Base-by-base conservation (phyloP, 1,140 invertebrate genomes). In the Campodea augens region DNA sequence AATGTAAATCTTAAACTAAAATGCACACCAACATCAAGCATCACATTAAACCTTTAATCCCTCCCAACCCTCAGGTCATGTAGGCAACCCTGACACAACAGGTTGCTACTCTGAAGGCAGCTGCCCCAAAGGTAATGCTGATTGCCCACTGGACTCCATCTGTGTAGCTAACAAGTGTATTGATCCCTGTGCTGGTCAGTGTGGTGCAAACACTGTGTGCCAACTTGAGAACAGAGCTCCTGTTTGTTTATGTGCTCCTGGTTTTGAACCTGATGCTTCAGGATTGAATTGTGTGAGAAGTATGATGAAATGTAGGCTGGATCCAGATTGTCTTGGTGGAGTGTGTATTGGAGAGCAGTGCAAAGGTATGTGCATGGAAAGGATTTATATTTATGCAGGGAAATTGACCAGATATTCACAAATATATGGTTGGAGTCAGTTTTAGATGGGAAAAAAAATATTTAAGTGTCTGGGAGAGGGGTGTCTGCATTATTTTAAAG, bases 281-380 rank as follows among this genome's bases (percentile, higher is more conserved):
- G 68, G 73, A 47, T 70, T 75, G 43, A 78, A 77, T 1, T 92
- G 87, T 56, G 71, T 79, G 4, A 72, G 86, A 48, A 65, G 67
- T 25, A 63, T 73, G 2, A 67, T 69, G 25, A 59, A 62, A 20
- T 92, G 86, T 56, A 52, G 52, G 1, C 67, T 62, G n/a, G 83
- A 89, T 58, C 52, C 66, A 5, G 82, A 90, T 44, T 92, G 86
- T 55, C 66, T 69, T 18, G 76, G 74, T 43, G 75, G 77, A 47
- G 64, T 82, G 38, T 92, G 87, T 58, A 69, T 78, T 7, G 77
- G 81, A 55, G 78, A 78, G 23, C 78, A 88, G 56, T 92, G 88
- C 55, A 75, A 78, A 62, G 62, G 65, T 69, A 59, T 49, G 45
- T 52, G 44, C 39, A 13, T 38, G n/a, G n/a, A n/a, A n/a, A n/a